Percentiles rank a stretch among this genome's conserved stretches.
phyloP scores from a whole-genome alignment of 2,888 invertebrate species.

The Elysia crispata region DNA sequence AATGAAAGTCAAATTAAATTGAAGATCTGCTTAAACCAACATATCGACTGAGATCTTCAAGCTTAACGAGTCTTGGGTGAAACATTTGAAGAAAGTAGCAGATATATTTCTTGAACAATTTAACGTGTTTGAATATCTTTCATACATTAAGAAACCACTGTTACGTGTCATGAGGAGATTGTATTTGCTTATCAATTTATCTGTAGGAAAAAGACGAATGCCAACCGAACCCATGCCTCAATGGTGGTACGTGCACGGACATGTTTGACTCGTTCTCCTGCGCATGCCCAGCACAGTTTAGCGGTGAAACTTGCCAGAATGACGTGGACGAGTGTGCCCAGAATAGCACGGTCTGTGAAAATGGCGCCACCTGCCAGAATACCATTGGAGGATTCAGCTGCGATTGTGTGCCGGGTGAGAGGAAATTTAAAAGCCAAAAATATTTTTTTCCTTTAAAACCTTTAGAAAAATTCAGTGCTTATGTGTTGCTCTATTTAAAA shows the following conservation, averaged over 20 bases:
- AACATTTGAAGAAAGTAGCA: too few relatives aligned
- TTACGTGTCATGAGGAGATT: neutral
- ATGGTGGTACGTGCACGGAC: conserved; percentile 59
- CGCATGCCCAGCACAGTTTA: conserved; percentile 52
- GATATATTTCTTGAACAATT: too few relatives aligned
- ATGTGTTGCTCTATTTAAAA: too few relatives aligned
- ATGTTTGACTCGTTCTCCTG: conserved; percentile 55
- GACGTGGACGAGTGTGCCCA: conserved; percentile 57
- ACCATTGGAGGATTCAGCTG: conserved; percentile 55
- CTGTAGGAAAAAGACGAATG: conserved; percentile 52
- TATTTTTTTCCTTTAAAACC: neutral
- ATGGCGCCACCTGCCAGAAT: conserved; percentile 61
- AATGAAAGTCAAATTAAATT: too few relatives aligned
- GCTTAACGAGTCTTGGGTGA: too few relatives aligned
- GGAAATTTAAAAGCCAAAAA: neutral
- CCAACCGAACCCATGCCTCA: conserved; percentile 57
- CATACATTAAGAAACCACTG: too few relatives aligned
- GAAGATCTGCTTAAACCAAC: too few relatives aligned
- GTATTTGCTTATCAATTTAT: too few relatives aligned
- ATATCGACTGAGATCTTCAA: too few relatives aligned
- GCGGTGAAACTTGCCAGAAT: conserved; percentile 52
- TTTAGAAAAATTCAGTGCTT: too few relatives aligned
- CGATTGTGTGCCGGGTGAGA: conserved; percentile 55
- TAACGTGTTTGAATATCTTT: too few relatives aligned
- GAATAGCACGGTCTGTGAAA: conserved; percentile 54